phyloP scores from a whole-genome alignment of 2,113 vertebrate species.

The Phalacrocorax pelagicus region DNA sequence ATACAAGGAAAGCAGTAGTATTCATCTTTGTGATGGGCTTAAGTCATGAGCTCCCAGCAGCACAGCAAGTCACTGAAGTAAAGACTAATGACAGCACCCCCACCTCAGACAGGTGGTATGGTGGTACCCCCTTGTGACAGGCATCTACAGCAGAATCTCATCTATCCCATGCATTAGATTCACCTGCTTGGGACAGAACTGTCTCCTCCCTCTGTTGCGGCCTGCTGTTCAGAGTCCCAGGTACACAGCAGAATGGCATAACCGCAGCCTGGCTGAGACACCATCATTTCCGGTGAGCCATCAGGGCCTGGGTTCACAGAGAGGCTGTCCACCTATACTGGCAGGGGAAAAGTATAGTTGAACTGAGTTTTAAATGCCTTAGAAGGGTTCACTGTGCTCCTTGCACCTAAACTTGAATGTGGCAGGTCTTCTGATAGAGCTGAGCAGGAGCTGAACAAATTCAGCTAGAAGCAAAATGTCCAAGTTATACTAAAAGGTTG shows the following conservation, averaged over 20 bases:
- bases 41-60: neutral
- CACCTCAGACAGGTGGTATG: neutral
- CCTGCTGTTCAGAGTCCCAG: conserved; percentile 81
- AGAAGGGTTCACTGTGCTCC: neutral
- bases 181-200: conserved; percentile 62
- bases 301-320: conserved; percentile 88
- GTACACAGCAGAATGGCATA: conserved; percentile 91
- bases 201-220: conserved; percentile 1
- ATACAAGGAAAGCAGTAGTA: neutral
- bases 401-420: neutral
- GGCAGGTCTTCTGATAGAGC: neutral
- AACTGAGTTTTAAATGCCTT: neutral
- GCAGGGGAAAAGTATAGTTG: neutral
- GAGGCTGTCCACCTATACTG: conserved; percentile 90
- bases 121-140: neutral
- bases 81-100: neutral
- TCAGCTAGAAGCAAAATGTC: neutral
- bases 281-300: conserved; percentile 91
- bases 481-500: neutral
- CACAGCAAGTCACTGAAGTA: neutral
- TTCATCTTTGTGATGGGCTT: neutral
- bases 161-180: neutral
- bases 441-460: neutral
- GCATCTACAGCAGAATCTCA: neutral
- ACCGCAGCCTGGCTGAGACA: conserved; percentile 95